Conservation (phyloP, 53 echinoderm and acorn worm species). For the Zoroaster sp. region DNA sequence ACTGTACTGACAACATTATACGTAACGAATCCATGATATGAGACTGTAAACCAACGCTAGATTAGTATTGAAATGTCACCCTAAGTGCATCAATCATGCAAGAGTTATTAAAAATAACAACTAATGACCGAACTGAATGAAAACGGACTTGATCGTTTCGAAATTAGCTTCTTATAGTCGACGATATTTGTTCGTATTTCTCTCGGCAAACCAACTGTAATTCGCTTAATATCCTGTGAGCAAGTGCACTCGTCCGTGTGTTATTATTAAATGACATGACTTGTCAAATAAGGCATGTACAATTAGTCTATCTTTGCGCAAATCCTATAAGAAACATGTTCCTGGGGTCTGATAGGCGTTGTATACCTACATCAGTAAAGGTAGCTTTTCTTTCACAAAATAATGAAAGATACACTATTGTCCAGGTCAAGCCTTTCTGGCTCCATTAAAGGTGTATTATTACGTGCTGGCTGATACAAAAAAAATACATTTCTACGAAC, state of each 20-base stretch:
- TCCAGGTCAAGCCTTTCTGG: too few species aligned
- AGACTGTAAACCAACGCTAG: not conserved
- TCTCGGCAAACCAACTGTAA: not conserved
- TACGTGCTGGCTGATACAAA: too few species aligned
- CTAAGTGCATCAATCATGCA: not conserved
- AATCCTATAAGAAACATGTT: not conserved
- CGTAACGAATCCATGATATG: not conserved
- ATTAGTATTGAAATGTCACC: not conserved
- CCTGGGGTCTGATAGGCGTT: not conserved
- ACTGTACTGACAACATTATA: too few species aligned
- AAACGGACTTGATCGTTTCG: not conserved
- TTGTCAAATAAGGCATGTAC: not conserved
- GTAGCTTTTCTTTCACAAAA: too few species aligned
- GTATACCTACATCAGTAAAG: too few species aligned
- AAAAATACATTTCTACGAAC: too few species aligned
- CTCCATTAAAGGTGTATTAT: too few species aligned
- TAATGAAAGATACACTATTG: too few species aligned
- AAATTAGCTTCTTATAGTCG: not conserved
- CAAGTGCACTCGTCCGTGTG: not conserved
- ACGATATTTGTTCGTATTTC: not conserved
- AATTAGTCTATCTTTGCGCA: not conserved
- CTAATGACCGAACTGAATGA: not conserved
- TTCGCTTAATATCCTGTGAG: not conserved
- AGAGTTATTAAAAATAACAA: not conserved
- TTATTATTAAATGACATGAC: not conserved